These are phyloP conservation scores for human (Homo sapiens) DNA, from an alignment of 2,113 vertebrate genomes.

Conservation along the genomic window GRCh38 chr6:45892501-45893000, in stretches of 20 bases:
- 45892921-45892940: slow-evolving; percentile 58
- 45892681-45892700: background rate
- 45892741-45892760: background rate
- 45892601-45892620: background rate
- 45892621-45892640: background rate
- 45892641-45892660: background rate
- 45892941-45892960: slow-evolving; percentile 67
- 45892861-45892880: slow-evolving; percentile 66
- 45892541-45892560: background rate
- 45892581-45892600: background rate
- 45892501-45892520: background rate
- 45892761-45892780: background rate
- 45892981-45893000: slow-evolving; percentile 70
- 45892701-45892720: background rate
- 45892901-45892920: slow-evolving; percentile 75
- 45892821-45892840: background rate
- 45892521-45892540: background rate
- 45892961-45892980: slow-evolving; percentile 71
- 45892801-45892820: background rate
- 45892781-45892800: background rate
- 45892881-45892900: slow-evolving; percentile 69
- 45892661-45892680: background rate
- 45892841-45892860: slow-evolving; percentile 53
- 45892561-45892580: background rate
- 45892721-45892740: background rate